phyloP scores from a whole-genome alignment of 1,140 invertebrate genomes.

The Nautilus pompilius region DNA sequence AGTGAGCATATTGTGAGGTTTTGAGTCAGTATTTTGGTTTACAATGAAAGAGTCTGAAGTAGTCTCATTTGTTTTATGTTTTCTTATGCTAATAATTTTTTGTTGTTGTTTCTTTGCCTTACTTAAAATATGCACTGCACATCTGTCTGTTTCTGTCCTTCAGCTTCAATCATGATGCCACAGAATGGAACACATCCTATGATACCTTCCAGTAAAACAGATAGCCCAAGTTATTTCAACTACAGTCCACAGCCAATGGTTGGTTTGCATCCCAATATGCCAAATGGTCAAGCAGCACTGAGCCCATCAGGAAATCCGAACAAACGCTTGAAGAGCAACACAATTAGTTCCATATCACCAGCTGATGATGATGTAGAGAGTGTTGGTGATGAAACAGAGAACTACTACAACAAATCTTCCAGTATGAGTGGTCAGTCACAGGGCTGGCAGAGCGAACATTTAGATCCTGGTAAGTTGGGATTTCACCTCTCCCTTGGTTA shows the following conservation, averaged over 20 bases:
- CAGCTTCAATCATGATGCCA: slow-evolving; percentile 92
- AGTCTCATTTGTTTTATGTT: too few species aligned
- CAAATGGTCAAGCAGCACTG: slow-evolving; percentile 48
- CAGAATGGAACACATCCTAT: slow-evolving; percentile 66
- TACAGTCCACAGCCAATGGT: slow-evolving; percentile 75
- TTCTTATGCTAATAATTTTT: too few species aligned
- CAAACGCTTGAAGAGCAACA: slow-evolving; percentile 60
- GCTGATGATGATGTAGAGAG: slow-evolving; percentile 61
- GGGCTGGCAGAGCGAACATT: slow-evolving; percentile 62
- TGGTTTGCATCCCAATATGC: slow-evolving; percentile 28
- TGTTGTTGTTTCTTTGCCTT: too few species aligned
- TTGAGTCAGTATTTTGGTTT: too few species aligned
- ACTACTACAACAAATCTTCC: slow-evolving; percentile 63
- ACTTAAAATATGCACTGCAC: too few species aligned
- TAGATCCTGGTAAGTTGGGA: slow-evolving; percentile 45
- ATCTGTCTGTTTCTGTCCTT: slow-evolving; percentile 54
- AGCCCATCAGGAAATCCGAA: slow-evolving; percentile 49
- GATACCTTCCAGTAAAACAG: slow-evolving; percentile 63
- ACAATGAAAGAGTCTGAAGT: too few species aligned
- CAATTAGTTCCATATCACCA: slow-evolving; percentile 59
- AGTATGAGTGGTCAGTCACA: slow-evolving; percentile 58
- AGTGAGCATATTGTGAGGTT: too few species aligned
- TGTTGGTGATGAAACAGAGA: slow-evolving; percentile 48
- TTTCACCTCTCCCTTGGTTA: too few species aligned
- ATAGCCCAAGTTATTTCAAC: slow-evolving; percentile 86